These are phyloP conservation scores for Phalacrocorax carbo DNA, from an alignment of 2,113 vertebrate genomes.

Conservation along the genomic window DNA sequence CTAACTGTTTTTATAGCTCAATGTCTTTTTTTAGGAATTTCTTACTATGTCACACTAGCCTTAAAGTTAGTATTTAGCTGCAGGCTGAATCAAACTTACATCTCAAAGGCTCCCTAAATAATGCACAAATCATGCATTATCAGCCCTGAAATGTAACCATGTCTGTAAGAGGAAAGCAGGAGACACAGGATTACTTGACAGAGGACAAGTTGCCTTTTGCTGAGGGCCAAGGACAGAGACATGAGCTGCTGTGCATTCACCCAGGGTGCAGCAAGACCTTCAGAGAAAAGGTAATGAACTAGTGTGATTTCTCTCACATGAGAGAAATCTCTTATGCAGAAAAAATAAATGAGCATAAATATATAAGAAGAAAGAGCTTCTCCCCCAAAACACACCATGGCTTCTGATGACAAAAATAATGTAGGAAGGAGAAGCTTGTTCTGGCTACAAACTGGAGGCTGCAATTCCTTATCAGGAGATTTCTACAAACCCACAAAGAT, in stretches of 20 bases:
- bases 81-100: neutral
- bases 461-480: neutral
- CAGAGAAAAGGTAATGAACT: neutral
- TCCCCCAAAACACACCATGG: neutral
- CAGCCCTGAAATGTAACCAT: neutral
- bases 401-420: neutral
- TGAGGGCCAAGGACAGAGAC: neutral
- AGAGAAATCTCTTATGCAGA: neutral
- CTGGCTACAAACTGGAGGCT: neutral
- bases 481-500: neutral
- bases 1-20: neutral
- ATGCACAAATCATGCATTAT: neutral
- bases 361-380: neutral
- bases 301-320: neutral
- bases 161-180: neutral
- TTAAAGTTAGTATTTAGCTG: neutral
- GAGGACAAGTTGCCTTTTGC: neutral
- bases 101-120: neutral
- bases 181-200: neutral
- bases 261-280: neutral
- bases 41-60: neutral
- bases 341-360: neutral
- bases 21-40: neutral
- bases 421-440: neutral
- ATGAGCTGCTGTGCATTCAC: fast-evolving